Evolutionary conservation across 2,113 vertebrate species (phyloP), one percentile per base, ranked within the genome.

Genomic region (Archilochus colubris): DNA sequence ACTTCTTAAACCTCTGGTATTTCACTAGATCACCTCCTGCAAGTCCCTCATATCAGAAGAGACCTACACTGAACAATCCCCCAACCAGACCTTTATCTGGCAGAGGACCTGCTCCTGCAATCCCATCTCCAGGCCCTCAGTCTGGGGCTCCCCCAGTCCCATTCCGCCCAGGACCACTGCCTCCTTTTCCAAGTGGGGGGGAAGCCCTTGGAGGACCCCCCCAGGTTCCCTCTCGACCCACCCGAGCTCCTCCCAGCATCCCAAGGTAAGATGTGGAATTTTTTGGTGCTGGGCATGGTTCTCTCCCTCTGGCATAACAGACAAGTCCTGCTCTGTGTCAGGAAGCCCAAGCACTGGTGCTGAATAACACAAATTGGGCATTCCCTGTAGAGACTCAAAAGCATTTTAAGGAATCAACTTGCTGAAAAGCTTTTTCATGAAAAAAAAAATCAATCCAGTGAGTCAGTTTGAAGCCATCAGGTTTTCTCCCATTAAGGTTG

Each of bases 11-110:
- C 89, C 68, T 97, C 82, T 91, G 48, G 0, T 96, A 7, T 86
- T 82, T 92, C 81, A 31, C 28, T 83, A 99, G 99, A 96, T 99
- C 99, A 36, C 99, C 99, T 82, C 97, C 99, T 92, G 96, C 98
- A 27, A 98, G 98, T 90, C 99, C 98, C 82, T 99, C 98, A 33
- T 97, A 98, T 40, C 98, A 98, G 19, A 97, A 97, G 86, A 98
- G 99, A 95, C 97, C 96, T 2, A 96, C 97, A 0, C 64, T 97
- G 38, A 97, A 91, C 38, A 91, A 94, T 10, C 91, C 97, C 36
- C 97, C 97, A n/a, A 63, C 85, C 3, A 96, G 97, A 81, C 95
- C 97, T 36, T 36, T 96, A 3, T 92, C 97, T 1, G 95, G 97
- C 89, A 97, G 96, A 96, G 98, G 89, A 50, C 98, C 93, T 1